These are phyloP conservation scores for Syngnathoides biaculeatus DNA, from an alignment of 2,113 vertebrate genomes.

Conservation along the genomic window DNA sequence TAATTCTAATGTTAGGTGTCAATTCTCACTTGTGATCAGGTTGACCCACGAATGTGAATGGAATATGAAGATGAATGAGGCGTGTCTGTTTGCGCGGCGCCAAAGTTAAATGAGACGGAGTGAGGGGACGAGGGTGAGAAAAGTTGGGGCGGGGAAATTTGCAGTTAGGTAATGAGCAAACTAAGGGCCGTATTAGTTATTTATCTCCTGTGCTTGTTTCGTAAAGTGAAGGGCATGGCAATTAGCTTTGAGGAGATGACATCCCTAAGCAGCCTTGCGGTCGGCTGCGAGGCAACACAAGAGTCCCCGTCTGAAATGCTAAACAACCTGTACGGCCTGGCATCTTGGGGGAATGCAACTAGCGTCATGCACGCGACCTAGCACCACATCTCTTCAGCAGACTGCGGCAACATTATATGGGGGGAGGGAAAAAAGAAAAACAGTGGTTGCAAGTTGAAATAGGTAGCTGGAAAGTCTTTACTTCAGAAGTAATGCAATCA, in stretches of 20 bases:
- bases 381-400: conserved; percentile 32
- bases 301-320: conserved; percentile 56
- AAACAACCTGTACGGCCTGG: conserved; percentile 51
- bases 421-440: conserved; percentile 22
- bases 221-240: conserved; percentile 71
- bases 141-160: conserved; percentile 57
- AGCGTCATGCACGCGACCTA: conserved; percentile 24
- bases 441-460: neutral
- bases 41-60: neutral
- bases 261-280: conserved; percentile 55
- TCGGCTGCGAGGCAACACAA: conserved; percentile 42
- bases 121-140: conserved; percentile 25
- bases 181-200: conserved; percentile 69
- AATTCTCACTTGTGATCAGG: neutral
- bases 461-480: neutral
- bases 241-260: conserved; percentile 70
- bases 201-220: conserved; percentile 68
- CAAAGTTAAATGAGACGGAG: conserved; percentile 30
- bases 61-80: conserved; percentile 14
- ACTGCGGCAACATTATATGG: conserved; percentile 29
- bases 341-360: conserved; percentile 2
- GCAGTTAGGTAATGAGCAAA: conserved; percentile 65
- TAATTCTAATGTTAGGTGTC: neutral
- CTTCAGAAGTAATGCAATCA: too few relatives aligned
- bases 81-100: neutral